Evolutionary conservation across 2,113 vertebrate species (phyloP).

Genomic region (Cranoglanis bouderius): DNA sequence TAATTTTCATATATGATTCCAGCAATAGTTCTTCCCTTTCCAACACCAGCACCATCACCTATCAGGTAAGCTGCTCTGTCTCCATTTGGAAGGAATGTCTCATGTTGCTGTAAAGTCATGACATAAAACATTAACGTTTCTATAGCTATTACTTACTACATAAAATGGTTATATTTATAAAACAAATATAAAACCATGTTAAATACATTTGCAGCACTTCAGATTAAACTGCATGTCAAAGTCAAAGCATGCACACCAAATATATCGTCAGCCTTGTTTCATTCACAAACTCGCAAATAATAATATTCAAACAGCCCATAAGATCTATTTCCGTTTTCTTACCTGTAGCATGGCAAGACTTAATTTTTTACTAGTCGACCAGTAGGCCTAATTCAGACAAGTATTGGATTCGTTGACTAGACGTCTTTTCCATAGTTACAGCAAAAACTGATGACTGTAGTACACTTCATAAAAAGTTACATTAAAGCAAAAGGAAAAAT

Average conservation of each 20-base stretch:
- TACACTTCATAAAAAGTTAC: background rate
- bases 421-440: background rate
- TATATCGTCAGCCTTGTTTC: background rate
- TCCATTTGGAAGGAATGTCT: conserved; percentile 94
- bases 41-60: conserved; percentile 95
- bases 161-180: background rate
- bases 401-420: background rate
- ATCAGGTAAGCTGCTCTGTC: conserved; percentile 97
- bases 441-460: too few species aligned
- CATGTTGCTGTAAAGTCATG: conserved; percentile 85
- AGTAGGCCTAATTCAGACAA: background rate
- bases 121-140: conserved; percentile 24
- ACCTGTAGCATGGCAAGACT: background rate
- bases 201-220: background rate
- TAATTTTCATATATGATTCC: conserved; percentile 99
- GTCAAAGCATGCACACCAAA: background rate
- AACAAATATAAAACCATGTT: background rate
- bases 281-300: background rate
- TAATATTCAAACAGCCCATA: background rate
- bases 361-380: background rate
- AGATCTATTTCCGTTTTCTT: background rate
- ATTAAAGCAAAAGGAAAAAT: background rate
- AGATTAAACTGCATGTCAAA: background rate
- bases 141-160: background rate
- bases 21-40: conserved; percentile 96